These are phyloP conservation scores for Willisornis vidua DNA, from an alignment of 2,113 vertebrate genomes.

Conservation along the genomic window DNA sequence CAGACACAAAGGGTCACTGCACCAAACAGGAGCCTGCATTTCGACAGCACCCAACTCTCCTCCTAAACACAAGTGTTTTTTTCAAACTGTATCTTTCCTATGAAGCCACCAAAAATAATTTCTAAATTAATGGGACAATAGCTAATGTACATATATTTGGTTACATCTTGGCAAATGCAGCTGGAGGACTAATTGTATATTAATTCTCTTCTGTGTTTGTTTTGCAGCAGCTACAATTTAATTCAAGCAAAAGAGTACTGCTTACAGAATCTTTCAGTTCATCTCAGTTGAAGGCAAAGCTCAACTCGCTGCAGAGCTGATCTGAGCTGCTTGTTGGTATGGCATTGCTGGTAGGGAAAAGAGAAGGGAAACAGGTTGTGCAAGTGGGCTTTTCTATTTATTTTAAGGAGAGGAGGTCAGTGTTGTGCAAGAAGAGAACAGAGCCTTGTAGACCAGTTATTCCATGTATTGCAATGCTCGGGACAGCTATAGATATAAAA, in stretches of 20 bases:
- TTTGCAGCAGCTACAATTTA: background rate
- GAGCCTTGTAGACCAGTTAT: background rate
- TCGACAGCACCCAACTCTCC: accelerated
- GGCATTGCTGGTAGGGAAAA: background rate
- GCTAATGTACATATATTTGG: background rate
- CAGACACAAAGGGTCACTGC: background rate
- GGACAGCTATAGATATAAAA: background rate
- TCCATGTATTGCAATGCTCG: background rate
- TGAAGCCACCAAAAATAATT: background rate
- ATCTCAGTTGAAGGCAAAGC: background rate
- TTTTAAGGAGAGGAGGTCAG: background rate
- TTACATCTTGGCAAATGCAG: background rate
- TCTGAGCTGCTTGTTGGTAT: background rate
- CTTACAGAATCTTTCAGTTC: background rate
- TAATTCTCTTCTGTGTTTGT: background rate
- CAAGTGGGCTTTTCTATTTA: background rate
- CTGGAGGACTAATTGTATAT: background rate
- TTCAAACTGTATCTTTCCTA: background rate
- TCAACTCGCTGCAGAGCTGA: background rate
- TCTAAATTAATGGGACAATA: background rate
- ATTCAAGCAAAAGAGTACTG: background rate
- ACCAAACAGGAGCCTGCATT: background rate
- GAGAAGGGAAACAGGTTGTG: background rate
- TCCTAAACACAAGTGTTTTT: background rate
- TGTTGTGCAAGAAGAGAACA: background rate